These are phyloP conservation scores for Numenius arquata DNA, from an alignment of 2,113 vertebrate species.

Conservation along the genomic window DNA sequence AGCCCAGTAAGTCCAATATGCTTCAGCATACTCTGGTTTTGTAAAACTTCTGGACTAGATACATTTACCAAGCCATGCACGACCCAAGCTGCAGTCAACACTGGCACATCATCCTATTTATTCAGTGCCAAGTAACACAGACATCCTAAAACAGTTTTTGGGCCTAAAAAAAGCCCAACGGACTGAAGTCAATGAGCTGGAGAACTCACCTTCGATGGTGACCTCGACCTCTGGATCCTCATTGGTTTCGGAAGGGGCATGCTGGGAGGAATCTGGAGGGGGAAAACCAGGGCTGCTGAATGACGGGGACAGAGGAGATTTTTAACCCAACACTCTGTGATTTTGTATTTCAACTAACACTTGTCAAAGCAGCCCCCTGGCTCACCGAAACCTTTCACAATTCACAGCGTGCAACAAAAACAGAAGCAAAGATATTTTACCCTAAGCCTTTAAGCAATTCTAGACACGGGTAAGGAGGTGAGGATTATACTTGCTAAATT, in stretches of 20 bases:
- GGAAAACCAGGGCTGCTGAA: constrained; percentile 42
- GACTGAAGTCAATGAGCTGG: constrained; percentile 9
- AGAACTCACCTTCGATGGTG: constrained; percentile 78
- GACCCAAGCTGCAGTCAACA: neutral
- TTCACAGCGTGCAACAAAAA: neutral
- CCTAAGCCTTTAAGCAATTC: neutral
- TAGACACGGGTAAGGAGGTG: neutral
- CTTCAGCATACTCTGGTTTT: neutral
- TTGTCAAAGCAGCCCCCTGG: neutral
- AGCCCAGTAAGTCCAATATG: neutral
- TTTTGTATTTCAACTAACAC: neutral
- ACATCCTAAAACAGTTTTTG: neutral
- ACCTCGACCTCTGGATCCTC: constrained; percentile 81
- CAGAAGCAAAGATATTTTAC: neutral
- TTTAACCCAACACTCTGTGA: neutral
- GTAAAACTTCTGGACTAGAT: neutral
- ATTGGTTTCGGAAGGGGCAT: constrained; percentile 72
- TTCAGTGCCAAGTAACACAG: neutral
- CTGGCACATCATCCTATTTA: neutral
- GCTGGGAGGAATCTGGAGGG: constrained; percentile 70
- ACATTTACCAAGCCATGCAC: fast-evolving
- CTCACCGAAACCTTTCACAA: neutral
- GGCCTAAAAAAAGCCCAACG: neutral
- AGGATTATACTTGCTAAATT: neutral
- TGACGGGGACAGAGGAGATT: constrained; percentile 23